phyloP scores from a whole-genome alignment of 2,113 vertebrate species.

The Sterna hirundo region DNA sequence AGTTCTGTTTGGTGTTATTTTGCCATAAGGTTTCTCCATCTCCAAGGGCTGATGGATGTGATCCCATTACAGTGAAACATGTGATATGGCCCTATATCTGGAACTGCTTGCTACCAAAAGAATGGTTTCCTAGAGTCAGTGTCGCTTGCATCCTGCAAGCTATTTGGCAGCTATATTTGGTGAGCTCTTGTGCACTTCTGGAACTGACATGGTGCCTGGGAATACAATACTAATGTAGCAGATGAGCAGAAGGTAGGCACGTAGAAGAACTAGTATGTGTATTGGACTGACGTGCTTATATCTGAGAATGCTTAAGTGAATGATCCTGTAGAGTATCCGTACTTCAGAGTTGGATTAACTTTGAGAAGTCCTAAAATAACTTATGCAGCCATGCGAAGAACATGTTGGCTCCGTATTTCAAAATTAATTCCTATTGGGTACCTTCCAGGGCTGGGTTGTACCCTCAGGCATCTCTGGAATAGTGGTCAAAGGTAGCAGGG shows the following conservation, averaged over 20 bases:
- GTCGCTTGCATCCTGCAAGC: not conserved
- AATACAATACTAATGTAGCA: not conserved
- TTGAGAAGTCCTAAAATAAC: conserved; percentile 55
- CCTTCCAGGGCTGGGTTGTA: conserved; percentile 42
- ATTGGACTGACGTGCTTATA: not conserved
- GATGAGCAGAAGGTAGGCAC: not conserved
- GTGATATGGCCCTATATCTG: conserved; percentile 10
- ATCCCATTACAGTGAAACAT: conserved; percentile 34
- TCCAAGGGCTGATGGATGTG: not conserved
- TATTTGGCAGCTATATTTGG: not conserved
- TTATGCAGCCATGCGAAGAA: not conserved
- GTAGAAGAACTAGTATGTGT: not conserved
- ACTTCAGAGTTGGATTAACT: conserved; percentile 18
- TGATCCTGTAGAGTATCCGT: not conserved
- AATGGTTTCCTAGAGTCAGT: conserved; percentile 36
- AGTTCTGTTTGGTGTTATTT: not conserved
- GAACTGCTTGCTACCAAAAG: conserved; percentile 19
- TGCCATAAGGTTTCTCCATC: not conserved
- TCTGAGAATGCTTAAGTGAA: not conserved
- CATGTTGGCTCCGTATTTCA: conserved; percentile 16
- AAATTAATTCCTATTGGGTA: conserved; percentile 40
- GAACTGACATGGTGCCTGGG: not conserved
- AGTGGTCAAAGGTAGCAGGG: conserved; percentile 48
- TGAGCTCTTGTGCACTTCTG: not conserved
- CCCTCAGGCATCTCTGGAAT: conserved; percentile 50